Percentiles rank a stretch among this genome's conserved stretches.
These are phyloP conservation scores for Microctonus hyperodae DNA, from an alignment of 2,888 invertebrate genomes.

Conservation along the genomic window DNA sequence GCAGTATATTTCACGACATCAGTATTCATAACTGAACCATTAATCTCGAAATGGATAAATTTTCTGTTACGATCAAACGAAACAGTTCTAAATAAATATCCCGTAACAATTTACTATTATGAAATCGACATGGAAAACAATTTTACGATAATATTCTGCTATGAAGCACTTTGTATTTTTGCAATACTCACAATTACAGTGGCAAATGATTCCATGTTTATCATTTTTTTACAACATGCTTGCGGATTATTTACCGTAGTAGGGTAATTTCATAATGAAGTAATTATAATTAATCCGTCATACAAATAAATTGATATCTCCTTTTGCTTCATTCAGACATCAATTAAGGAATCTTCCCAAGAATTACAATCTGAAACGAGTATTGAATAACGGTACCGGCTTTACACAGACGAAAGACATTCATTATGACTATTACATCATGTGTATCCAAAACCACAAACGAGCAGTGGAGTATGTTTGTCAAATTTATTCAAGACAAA, in stretches of 20 bases:
- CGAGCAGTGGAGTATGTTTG: conserved; percentile 8
- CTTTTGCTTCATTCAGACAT: background rate
- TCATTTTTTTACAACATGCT: conserved; percentile 20
- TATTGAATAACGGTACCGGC: background rate
- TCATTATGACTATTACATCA: background rate
- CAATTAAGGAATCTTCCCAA: background rate
- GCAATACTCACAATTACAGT: conserved; percentile 11
- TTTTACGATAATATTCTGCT: background rate
- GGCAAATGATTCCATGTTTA: no score
- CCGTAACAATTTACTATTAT: conserved; percentile 4
- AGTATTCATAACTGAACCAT: conserved; percentile 16
- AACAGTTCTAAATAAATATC: background rate
- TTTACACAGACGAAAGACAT: background rate
- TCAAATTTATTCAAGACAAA: background rate
- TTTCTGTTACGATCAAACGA: background rate
- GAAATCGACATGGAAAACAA: conserved; percentile 1
- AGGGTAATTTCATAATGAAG: conserved; percentile 3
- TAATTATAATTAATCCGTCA: no score
- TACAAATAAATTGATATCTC: background rate
- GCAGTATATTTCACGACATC: background rate
- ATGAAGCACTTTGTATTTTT: background rate
- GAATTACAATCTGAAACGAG: background rate
- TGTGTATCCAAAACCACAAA: conserved; percentile 10
- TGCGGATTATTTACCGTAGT: conserved; percentile 20
- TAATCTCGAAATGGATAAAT: conserved; percentile 3